Base-by-base conservation (phyloP, 2,888 invertebrate genomes). In the Lasius fuliginosus region DNA sequence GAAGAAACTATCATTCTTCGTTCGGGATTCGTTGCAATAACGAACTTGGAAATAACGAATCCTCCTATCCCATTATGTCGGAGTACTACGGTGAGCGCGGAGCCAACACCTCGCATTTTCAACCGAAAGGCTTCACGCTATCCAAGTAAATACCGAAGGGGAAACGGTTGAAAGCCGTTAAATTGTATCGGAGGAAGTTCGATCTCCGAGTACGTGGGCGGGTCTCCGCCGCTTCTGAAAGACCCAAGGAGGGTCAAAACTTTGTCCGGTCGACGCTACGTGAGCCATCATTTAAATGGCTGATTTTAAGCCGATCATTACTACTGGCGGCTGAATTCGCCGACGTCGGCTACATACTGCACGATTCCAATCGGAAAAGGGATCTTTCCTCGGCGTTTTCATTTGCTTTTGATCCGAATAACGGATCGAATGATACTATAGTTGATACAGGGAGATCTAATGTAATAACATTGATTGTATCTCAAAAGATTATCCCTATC, bases 211-310 rank as follows among this genome's bases (percentile, higher is more conserved):
- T 62, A 53, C 64, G 68, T 75, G 73, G 83, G 81, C 69, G 60
- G 60, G 46, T 69, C 62, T 81, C 27, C 60, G 75, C 49, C 82
- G 53, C 23, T 8, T n/a, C 27, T 53, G 46, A 49, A 81, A 65
- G 65, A 65, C 30, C 36, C 60, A 18, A 1, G 46, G 33, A 58
- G 74, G 87, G 91, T 91, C 92, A 89, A 91, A 92, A 93, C 90
- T 93, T 93, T 79, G 84, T 60, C 92, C 64, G 85, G 81, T 49
- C 40, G 75, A 68, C 56, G 84, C 86, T 92, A 93, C 93, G 93
- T 93, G 94, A 92, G 93, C 85, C 82, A 91, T 89, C 92, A 91
- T 91, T 92, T 92, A 94, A 94, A 94, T 92, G 92, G 92, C 91
- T 90, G 91, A 92, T 93, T 93, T 92, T 89, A 90, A 86, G 89